Evolutionary conservation across 2,113 vertebrate species (phyloP).

Genomic region (Menura novaehollandiae): DNA sequence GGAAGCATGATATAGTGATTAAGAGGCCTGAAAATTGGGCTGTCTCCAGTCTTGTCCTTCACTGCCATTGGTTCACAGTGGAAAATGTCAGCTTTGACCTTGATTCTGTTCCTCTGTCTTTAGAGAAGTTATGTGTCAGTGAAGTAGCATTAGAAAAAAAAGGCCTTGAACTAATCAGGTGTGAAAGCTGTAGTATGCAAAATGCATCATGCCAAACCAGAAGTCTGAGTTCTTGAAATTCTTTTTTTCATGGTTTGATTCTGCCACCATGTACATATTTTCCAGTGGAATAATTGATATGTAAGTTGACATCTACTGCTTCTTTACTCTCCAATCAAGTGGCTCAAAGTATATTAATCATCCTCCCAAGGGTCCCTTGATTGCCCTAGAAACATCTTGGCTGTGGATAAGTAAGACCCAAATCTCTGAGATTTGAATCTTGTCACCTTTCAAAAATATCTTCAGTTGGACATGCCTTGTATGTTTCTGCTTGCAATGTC

Average conservation of each 20-base stretch:
- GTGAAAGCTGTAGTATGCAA: neutral
- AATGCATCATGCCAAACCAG: neutral
- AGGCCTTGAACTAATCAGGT: neutral
- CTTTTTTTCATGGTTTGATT: neutral
- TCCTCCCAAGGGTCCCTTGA: neutral
- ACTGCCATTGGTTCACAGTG: neutral
- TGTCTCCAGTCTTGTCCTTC: neutral
- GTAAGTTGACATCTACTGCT: neutral
- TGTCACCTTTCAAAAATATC: neutral
- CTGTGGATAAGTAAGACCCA: neutral
- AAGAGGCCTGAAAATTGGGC: neutral
- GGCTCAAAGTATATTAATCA: neutral
- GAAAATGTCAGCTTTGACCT: neutral
- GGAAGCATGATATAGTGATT: neutral
- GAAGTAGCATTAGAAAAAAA: neutral
- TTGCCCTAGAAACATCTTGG: neutral
- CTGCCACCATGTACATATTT: neutral
- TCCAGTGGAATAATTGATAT: neutral
- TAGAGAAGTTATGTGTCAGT: neutral
- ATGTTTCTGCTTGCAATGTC: neutral
- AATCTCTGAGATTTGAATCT: neutral
- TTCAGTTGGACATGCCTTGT: accelerated
- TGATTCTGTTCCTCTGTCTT: neutral
- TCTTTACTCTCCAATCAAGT: neutral
- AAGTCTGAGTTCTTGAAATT: neutral